Conservation (phyloP, 30 jellyfish, hydroid and myxozoan genomes). For the Pelagia noctiluca region DNA sequence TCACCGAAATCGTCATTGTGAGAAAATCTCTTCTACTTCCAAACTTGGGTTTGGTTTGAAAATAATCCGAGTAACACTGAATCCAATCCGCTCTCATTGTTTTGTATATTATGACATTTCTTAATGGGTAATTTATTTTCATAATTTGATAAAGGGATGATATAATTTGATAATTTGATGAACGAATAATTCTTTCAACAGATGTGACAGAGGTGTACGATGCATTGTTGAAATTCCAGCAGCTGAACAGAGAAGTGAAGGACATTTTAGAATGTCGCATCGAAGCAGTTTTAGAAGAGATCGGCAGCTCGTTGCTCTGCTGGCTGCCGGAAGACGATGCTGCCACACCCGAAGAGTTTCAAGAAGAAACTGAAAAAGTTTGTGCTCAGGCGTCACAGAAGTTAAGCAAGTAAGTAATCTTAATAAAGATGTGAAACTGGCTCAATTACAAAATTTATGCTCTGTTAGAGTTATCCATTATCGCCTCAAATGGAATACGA, state of each 20-base stretch:
- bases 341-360: conserved; percentile 72
- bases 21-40: no score
- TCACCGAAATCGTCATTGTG: no score
- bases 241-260: conserved; percentile 67
- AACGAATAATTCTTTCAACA: conserved; percentile 47
- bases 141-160: no score
- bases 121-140: no score
- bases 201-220: conserved; percentile 67
- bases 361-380: conserved; percentile 66
- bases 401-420: conserved; percentile 72
- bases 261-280: conserved; percentile 81
- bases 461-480: no score
- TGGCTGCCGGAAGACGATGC: conserved; percentile 79
- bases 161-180: no score
- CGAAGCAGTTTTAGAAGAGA: conserved; percentile 75
- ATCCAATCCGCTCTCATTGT: no score
- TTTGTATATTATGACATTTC: no score
- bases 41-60: no score
- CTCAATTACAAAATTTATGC: neutral
- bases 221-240: conserved; percentile 61
- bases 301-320: conserved; percentile 75
- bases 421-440: neutral
- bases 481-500: no score
- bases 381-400: conserved; percentile 42
- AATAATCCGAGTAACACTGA: no score